phyloP scores from a whole-genome alignment of 2,113 vertebrate genomes.

The Sylvietta virens region DNA sequence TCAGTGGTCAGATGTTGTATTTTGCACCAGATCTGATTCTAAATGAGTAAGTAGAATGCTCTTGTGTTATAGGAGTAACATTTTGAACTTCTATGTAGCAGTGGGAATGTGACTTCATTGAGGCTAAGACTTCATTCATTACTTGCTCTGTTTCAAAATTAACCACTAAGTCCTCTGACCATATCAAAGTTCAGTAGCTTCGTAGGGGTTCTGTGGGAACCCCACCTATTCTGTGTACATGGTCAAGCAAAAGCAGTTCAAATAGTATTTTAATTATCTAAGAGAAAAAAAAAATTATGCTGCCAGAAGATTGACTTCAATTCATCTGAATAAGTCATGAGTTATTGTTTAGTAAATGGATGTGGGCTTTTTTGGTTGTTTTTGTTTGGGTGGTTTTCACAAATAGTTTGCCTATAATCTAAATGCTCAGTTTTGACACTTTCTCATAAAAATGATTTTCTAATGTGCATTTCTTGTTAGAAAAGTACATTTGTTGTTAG shows the following conservation, averaged over 20 bases:
- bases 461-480: not conserved
- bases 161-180: not conserved
- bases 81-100: not conserved
- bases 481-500: not conserved
- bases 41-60: slow-evolving; percentile 86
- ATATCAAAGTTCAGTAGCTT: not conserved
- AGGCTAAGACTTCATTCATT: not conserved
- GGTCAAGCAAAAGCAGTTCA: not conserved
- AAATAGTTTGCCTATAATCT: not conserved
- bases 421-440: not conserved
- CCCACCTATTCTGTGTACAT: not conserved
- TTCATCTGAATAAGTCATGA: not conserved
- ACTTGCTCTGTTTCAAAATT: not conserved
- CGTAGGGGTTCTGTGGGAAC: not conserved
- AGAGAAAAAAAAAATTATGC: not conserved
- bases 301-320: not conserved
- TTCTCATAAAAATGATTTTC: not conserved
- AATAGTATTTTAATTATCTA: not conserved
- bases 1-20: slow-evolving; percentile 90
- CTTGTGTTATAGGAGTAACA: not conserved
- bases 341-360: not conserved
- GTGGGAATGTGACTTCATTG: not conserved
- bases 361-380: not conserved
- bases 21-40: slow-evolving; percentile 95
- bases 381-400: not conserved